Evolutionary conservation across 2,797 vertebrate species (phyloP), one percentile per base, ranked within the genome.

Genomic region (Naso thynnoides): DNA sequence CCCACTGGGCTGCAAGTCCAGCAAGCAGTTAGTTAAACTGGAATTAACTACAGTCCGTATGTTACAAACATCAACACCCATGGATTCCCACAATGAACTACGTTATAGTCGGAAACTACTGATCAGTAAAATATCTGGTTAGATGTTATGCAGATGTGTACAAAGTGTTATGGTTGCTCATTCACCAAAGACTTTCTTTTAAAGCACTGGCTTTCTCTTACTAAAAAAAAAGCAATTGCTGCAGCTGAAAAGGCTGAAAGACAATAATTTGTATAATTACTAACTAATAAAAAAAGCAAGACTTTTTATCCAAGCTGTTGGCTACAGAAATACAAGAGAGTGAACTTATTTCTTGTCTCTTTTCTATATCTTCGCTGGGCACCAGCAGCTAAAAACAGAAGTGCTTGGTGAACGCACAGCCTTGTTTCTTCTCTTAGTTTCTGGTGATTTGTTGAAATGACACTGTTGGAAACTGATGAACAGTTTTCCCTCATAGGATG

Each of bases 11-110:
- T 76, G 89, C 89, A 91, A 91, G 82, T 89, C 86, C 86, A 71
- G 78, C 92, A 93, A 92, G 90, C 92, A 39, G 91, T 95, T 94
- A 94, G 92, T 94, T 66, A 38, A 89, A 83, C 23, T 64, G 76
- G 39, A 50, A 74, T 55, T 71, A 81, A 70, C 31, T 31, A 72
- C 48, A 9, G 50, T 27, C 55, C 38, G 61, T 38, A 33, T 53
- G 60, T 70, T 73, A 76, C 41, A 76, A 63, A 86, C 54, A 60
- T 57, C 13, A 36, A 72, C 60, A 79, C 56, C 48, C 24, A 75
- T 36, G 36, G 59, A 56, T 26, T 18, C 63, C 29, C 5, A 5
- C 26, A 21, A 7, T 26, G 49, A 68, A 59, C 54, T 48, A 31
- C 69, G 64, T 66, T 24, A 58, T 2, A 48, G 15, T 61, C 41